Base-by-base conservation (phyloP, 2,797 vertebrate genomes). In the Anguilla pacifica region DNA sequence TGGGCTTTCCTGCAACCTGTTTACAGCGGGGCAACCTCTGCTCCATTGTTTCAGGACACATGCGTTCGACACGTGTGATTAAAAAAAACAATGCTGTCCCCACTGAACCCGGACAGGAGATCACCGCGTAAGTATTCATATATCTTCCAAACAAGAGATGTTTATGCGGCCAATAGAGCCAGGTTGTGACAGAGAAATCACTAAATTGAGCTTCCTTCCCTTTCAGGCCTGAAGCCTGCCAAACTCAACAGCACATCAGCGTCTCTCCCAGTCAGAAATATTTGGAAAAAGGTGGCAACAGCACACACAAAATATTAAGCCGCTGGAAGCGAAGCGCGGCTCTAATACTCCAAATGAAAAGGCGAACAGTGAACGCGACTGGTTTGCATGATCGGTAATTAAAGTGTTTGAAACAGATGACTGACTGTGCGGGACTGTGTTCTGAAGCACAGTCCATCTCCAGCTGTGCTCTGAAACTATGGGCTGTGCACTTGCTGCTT, bases 31-130 rank as follows among this genome's bases (percentile, higher is more conserved):
- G n/a, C 17, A 81, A 70, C 2, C 82, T 67, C 22, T 35, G 17
- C 81, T 28, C 64, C 46, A 84, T 67, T 83, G 82, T 74, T 55
- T 57, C 81, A 15, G 61, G 25, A 31, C 86, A 86, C 87, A 49
- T 87, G 87, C 49, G 39, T 84, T 43, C n/a, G 31, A 51, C 86
- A 72, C 77, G 46, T 46, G 43, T 81, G n/a, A 49, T n/a, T 39
- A 2, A 57, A 49, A 10, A 81, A 51, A 46, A 81, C 77, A 84
- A 57, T 55, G 28, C 22, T n/a, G 59, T 39, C 39, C 86, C 64
- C 59, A n/a, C 82, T n/a, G 67, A 35, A 28, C 53, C 43, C 3
- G 49, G 49, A 55, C 17, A 35, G 15, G 82, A 35, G 35, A 35
- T 84, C 11, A n/a, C n/a, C 13, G 51, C 35, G 86, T 15, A 72